Base-by-base conservation (phyloP, 2,888 invertebrate genomes). In the Synergus umbraculus region DNA sequence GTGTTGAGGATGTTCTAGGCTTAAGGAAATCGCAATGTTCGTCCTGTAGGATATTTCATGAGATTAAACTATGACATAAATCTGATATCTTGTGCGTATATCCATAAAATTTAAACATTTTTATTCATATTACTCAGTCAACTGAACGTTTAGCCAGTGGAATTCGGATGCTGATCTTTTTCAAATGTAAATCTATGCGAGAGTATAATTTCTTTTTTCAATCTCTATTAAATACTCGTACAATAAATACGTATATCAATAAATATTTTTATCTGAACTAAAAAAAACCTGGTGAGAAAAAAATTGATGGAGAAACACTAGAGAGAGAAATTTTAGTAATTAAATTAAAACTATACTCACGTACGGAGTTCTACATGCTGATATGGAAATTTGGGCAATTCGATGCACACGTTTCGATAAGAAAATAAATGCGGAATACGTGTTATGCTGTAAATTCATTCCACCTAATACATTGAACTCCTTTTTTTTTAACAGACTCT, bases 351-450 rank as follows among this genome's bases (percentile, higher is more conserved):
- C 43, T 15, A 3, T 44, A 43, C 66, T 43, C 66, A 46, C 66
- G 29, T 69, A 29, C 54, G 29, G 46, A 69, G 22, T 69, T 46
- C 29, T 22, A 5, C 46, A 22, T 8, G 15, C 2, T 41, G n/a
- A 29, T 22, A 12, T 18, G 12, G 22, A 54, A n/a, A 54, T 54
- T n/a, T 69, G 15, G 22, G 46, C 46, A 49, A 49, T 49, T 49
- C 46, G 8, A 29, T 69, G 46, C 67, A 69, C 12, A 15, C 46
- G 66, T 67, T 67, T 67, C 44, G 43, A 4, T 67, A 67, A 18
- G 44, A 18, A 44, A 43, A 43, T 44, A 44, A 12, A 67, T 44
- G 12, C 2, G 18, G 18, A n/a, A 18, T 18, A n/a, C 4, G n/a
- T 18, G n/a, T 4, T 9, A 15, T 1, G n/a, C 37, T 65, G 8